Conservation (phyloP, 2,888 invertebrate species). For the Chloromyia formosa region DNA sequence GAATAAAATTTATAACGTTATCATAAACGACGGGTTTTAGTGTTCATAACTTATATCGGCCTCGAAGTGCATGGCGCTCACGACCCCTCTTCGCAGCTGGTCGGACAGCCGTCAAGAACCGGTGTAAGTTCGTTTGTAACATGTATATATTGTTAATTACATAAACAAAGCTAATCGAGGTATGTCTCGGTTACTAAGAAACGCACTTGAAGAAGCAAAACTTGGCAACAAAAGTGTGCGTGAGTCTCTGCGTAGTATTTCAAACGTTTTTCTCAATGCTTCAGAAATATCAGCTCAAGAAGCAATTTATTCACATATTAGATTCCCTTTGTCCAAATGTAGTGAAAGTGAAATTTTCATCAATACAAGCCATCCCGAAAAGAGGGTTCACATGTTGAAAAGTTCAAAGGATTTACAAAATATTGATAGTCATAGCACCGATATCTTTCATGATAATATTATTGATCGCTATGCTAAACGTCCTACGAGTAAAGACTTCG, state of each 20-base stretch:
- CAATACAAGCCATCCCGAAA: conserved; percentile 43
- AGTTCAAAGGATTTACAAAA: conserved; percentile 38
- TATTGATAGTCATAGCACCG: conserved; percentile 31
- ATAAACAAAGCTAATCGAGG: conserved; percentile 51
- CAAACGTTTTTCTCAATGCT: conserved; percentile 52
- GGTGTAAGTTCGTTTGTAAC: too few relatives aligned
- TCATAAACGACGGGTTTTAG: too few relatives aligned
- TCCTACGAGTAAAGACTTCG: conserved; percentile 50
- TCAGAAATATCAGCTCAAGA: conserved; percentile 54
- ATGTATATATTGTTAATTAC: conserved; percentile 56
- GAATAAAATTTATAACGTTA: too few relatives aligned
- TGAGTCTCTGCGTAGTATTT: conserved; percentile 51
- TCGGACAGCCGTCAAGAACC: too few relatives aligned
- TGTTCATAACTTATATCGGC: too few relatives aligned
- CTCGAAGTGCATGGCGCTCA: too few relatives aligned
- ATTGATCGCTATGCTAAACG: conserved; percentile 54
- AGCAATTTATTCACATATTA: conserved; percentile 50
- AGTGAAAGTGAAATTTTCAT: conserved; percentile 10
- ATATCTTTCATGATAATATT: background rate
- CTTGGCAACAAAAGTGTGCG: conserved; percentile 52
- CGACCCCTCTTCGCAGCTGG: too few relatives aligned
- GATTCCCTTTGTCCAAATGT: conserved; percentile 43
- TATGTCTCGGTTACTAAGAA: conserved; percentile 50
- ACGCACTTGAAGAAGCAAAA: conserved; percentile 52
- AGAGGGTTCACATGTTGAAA: conserved; percentile 54